These are phyloP conservation scores for Meiosimyza platycephala DNA, from an alignment of 2,888 invertebrate species.

Conservation along the genomic window DNA sequence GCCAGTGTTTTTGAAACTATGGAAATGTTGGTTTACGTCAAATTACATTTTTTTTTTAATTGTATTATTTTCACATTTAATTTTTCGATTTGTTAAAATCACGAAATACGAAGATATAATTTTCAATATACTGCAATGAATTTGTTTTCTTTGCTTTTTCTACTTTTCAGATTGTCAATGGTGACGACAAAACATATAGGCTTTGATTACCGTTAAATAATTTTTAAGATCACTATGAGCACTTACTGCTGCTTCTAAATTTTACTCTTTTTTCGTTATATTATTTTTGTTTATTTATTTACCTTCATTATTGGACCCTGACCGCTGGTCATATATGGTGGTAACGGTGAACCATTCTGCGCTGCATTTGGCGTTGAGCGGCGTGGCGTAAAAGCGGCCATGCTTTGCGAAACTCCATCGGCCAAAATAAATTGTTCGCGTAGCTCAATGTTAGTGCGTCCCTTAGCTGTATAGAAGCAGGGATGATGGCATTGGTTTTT, in stretches of 20 bases:
- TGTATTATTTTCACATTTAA: not conserved
- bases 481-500: not conserved
- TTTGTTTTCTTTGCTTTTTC: too few species aligned
- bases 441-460: constrained; percentile 99
- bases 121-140: too few species aligned
- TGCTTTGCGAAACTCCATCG: constrained; percentile 97
- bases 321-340: constrained; percentile 68
- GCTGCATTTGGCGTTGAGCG: constrained; percentile 84
- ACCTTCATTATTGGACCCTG: constrained; percentile 98
- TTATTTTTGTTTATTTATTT: constrained; percentile 54
- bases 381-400: constrained; percentile 98
- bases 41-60: not conserved
- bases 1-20: too few species aligned
- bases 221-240: too few species aligned
- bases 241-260: too few species aligned
- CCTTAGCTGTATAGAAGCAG: constrained; percentile 81
- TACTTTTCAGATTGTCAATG: too few species aligned
- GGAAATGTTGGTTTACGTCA: too few species aligned
- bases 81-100: too few species aligned
- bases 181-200: too few species aligned
- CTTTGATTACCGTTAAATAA: too few species aligned
- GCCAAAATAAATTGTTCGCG: constrained; percentile 99
- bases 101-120: too few species aligned
- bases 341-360: constrained; percentile 67
- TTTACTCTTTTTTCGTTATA: too few species aligned